Evolutionary conservation across 2,888 invertebrate genomes (phyloP), one percentile per base, ranked within the genome.

Genomic region (Chloroclysta siterata): DNA sequence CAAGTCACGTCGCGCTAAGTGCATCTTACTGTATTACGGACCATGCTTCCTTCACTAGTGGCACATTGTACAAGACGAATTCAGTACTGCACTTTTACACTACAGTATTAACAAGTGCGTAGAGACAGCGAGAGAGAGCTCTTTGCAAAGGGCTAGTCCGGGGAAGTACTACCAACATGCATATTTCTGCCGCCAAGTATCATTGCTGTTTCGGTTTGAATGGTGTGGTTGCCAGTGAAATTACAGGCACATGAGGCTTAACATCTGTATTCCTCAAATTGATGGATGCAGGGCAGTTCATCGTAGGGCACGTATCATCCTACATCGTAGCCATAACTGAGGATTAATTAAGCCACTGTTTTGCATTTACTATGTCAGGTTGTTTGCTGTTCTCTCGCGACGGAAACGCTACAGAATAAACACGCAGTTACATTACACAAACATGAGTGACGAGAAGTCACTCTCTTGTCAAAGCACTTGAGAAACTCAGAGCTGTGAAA

Each of bases 1-100:
- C 62, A 55, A 53, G 57, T 60, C 44, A 33, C 60, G 58, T 56
- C 54, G 46, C 55, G 39, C 63, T 67, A 69, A 71, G 71, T 67
- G 71, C 71, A 71, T 71, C 65, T 55, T 60, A 48, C 60, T 67
- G 65, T 62, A 60, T 66, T 63, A 63, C 63, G 56, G 50, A 62
- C 51, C 54, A 48, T 51, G 65, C 61, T 65, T 54, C 53, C 65
- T 61, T 54, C 48, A 52, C 57, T 58, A 14, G 28, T 54, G 56
- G 50, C 28, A 50, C 60, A 65, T 29, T 51, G 60, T 50, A 46
- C 29, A 62, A 11, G 15, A 29, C 0, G 11, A 47, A 11, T 42
- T n/a, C 60, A 60, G 60, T 53, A n/a, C 17, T 33, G 42, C 41
- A 60, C 15, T 22, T 15, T 22, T 15, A 36, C 29, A 10, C 5